A percentile compares a stretch with the other conserved stretches of the same genome.
Conservation (phyloP, 2,888 invertebrate species). For the Leptinotarsa juncta region DNA sequence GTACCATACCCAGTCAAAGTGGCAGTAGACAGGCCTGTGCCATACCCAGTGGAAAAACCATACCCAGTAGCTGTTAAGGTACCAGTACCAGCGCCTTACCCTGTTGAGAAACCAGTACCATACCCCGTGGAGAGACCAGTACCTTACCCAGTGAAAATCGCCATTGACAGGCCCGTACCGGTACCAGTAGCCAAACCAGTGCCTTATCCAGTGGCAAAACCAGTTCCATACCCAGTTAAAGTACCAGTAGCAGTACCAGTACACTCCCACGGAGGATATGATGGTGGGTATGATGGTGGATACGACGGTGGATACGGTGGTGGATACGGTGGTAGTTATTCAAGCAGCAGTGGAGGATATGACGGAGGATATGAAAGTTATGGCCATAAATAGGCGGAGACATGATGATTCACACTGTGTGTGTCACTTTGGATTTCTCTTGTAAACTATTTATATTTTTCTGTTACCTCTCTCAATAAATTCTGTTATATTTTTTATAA, state of each 20-base stretch:
- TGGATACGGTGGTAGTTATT: constrained; percentile 47
- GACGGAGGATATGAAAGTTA: constrained; percentile 50
- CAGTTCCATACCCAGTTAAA: constrained; percentile 61
- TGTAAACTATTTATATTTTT: constrained; percentile 55
- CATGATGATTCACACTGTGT: constrained; percentile 57
- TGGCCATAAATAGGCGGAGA: constrained; percentile 23
- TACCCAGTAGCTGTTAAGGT: constrained; percentile 75
- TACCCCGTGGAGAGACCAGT: constrained; percentile 73
- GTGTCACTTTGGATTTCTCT: constrained; percentile 51
- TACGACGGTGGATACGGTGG: constrained; percentile 53
- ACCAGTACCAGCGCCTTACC: constrained; percentile 77
- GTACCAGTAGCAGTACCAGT: constrained; percentile 47
- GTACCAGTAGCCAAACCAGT: constrained; percentile 75
- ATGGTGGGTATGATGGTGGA: constrained; percentile 51
- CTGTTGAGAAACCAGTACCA: constrained; percentile 74
- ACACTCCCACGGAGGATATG: constrained; percentile 48
- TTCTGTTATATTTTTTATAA: constrained; percentile 55
- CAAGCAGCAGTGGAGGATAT: constrained; percentile 53
- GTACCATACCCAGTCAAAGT: constrained; percentile 77
- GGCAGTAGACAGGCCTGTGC: constrained; percentile 67
- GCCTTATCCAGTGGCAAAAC: constrained; percentile 76
- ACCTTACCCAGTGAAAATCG: constrained; percentile 70
- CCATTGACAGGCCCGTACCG: constrained; percentile 66
- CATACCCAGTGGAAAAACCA: constrained; percentile 75
- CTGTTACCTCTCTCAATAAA: constrained; percentile 51